Evolutionary conservation across 1,140 invertebrate genomes (phyloP).

Genomic region (Cydia pomonella): DNA sequence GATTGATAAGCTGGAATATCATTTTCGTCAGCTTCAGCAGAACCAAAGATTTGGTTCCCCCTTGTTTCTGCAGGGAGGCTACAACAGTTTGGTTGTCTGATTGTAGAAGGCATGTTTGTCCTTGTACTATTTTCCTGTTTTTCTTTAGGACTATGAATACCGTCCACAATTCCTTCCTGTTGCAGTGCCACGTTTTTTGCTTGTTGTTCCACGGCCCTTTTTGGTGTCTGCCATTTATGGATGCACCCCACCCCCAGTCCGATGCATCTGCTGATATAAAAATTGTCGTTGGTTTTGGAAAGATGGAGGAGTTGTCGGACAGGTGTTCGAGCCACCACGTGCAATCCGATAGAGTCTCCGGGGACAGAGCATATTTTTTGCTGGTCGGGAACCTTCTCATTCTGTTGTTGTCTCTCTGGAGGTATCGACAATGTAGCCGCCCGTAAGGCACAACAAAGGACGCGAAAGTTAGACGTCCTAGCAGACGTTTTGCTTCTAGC

Average conservation of each 20-base stretch:
- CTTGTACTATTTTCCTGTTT: slow-evolving; percentile 18
- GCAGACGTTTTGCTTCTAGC: slow-evolving; percentile 30
- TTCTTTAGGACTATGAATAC: slow-evolving; percentile 44
- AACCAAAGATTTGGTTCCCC: slow-evolving; percentile 34
- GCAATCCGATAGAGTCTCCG: neutral
- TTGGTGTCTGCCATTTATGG: slow-evolving; percentile 35
- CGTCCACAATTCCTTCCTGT: slow-evolving; percentile 58
- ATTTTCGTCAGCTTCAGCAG: slow-evolving; percentile 11
- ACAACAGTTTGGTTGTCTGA: slow-evolving; percentile 44
- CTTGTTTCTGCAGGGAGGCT: slow-evolving; percentile 37
- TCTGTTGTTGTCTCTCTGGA: slow-evolving; percentile 47
- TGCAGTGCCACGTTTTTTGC: slow-evolving; percentile 54
- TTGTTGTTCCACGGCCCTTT: slow-evolving; percentile 36
- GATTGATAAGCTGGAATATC: slow-evolving; percentile 20
- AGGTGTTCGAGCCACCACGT: slow-evolving; percentile 43
- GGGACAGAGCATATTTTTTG: slow-evolving; percentile 31
- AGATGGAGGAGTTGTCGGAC: slow-evolving; percentile 39
- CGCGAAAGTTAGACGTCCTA: slow-evolving; percentile 61
- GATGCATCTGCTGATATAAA: slow-evolving; percentile 58
- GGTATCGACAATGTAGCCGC: slow-evolving; percentile 49
- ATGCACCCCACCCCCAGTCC: slow-evolving; percentile 44
- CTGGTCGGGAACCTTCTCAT: slow-evolving; percentile 27
- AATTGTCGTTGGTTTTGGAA: slow-evolving; percentile 39
- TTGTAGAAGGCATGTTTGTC: slow-evolving; percentile 40
- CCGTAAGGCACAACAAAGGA: slow-evolving; percentile 79